Evolutionary conservation across 1,140 invertebrate genomes (phyloP).

Genomic region (Sinella curviseta): DNA sequence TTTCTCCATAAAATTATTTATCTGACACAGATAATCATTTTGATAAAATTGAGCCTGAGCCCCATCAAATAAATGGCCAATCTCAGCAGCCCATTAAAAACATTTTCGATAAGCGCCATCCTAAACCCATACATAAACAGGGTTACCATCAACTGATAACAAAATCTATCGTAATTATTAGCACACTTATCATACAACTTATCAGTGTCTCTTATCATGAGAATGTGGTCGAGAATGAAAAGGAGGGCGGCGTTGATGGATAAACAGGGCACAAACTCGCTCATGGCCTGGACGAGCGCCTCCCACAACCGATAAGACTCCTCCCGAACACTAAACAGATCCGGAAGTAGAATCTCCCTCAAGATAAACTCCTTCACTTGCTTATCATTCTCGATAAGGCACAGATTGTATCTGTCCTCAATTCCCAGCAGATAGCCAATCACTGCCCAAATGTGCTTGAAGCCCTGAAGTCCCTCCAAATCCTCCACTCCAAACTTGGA

Average conservation of each 20-base stretch:
- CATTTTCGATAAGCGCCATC: too few species aligned
- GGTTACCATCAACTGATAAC: background rate
- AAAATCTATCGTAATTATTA: background rate
- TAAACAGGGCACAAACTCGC: constrained; percentile 40
- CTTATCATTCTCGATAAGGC: constrained; percentile 51
- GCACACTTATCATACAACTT: background rate
- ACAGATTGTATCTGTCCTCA: constrained; percentile 62
- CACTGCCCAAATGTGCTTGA: constrained; percentile 59
- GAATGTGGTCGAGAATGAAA: constrained; percentile 1
- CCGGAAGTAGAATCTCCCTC: constrained; percentile 33
- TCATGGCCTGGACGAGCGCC: constrained; percentile 35
- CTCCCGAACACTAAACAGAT: constrained; percentile 12
- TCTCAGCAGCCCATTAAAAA: too few species aligned
- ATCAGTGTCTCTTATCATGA: background rate
- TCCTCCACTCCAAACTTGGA: constrained; percentile 57
- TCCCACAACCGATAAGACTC: constrained; percentile 38
- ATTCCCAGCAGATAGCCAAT: constrained; percentile 58
- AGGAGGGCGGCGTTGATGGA: constrained; percentile 36
- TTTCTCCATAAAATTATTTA: too few species aligned
- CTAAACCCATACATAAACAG: too few species aligned
- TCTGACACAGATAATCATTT: too few species aligned
- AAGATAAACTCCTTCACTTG: constrained; percentile 7
- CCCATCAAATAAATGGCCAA: too few species aligned
- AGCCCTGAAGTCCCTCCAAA: constrained; percentile 54
- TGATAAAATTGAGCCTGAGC: too few species aligned